Evolutionary conservation across 2,797 vertebrate genomes (phyloP).

Genomic region (Gymnothorax javanicus): DNA sequence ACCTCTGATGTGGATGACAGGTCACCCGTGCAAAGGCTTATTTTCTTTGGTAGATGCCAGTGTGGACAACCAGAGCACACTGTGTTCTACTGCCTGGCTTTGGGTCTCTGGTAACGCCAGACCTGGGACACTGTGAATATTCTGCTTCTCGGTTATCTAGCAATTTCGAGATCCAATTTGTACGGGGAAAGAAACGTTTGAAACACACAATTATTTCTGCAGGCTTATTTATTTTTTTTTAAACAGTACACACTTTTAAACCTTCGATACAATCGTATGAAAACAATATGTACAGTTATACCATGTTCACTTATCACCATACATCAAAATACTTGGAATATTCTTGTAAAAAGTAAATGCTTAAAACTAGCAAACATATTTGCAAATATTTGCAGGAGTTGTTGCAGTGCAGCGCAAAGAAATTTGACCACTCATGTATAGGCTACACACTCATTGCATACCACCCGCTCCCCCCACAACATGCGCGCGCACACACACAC

Average conservation of each 20-base stretch:
- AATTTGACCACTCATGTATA: conserved; percentile 22
- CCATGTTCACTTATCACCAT: background rate
- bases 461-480: background rate
- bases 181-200: background rate
- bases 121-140: background rate
- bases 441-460: background rate
- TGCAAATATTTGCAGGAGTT: background rate
- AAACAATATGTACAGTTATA: background rate
- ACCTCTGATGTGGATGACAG: conserved; percentile 40
- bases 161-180: background rate
- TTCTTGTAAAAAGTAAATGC: background rate
- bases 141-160: background rate
- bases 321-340: background rate
- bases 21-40: conserved; percentile 34
- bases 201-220: background rate
- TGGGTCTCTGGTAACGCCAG: background rate
- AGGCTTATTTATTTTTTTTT: background rate
- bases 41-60: conserved; percentile 15
- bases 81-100: background rate
- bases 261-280: background rate
- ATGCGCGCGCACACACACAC: conserved; percentile 16
- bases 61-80: background rate
- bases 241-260: background rate
- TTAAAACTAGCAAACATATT: background rate
- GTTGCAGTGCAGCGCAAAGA: background rate